Evolutionary conservation across 2,888 invertebrate species (phyloP).

Genomic region (Perizoma flavofasciatum): DNA sequence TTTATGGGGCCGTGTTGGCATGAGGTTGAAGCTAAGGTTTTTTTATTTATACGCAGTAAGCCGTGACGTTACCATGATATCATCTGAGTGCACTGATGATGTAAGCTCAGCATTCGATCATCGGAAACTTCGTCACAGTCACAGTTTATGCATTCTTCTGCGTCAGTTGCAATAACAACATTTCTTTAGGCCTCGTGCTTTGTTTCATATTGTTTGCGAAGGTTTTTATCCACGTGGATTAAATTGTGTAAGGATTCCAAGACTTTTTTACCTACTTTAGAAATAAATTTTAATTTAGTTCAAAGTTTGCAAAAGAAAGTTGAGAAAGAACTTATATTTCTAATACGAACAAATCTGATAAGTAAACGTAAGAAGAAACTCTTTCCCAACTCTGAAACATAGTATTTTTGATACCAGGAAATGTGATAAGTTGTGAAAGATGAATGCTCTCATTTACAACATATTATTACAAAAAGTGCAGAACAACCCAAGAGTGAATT

Average conservation of each 20-base stretch:
- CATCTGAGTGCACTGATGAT: conserved; percentile 56
- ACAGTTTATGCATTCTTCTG: conserved; percentile 31
- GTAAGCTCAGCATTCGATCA: conserved; percentile 59
- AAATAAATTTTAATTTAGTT: conserved; percentile 16
- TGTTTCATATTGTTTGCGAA: conserved; percentile 12
- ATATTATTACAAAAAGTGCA: conserved; percentile 34
- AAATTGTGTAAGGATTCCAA: conserved; percentile 1
- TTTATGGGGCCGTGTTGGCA: conserved; percentile 52
- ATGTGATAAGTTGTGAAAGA: not conserved
- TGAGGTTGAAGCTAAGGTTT: conserved; percentile 29
- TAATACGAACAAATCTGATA: not conserved
- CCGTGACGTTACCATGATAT: conserved; percentile 53
- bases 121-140: conserved; percentile 40
- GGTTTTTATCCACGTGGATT: conserved; percentile 11
- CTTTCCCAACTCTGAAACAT: not conserved
- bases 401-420: not conserved
- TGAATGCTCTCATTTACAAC: not conserved
- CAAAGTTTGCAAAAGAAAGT: conserved; percentile 14
- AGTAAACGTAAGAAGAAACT: not conserved
- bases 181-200: conserved; percentile 5
- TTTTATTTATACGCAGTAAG: conserved; percentile 54
- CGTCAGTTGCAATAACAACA: conserved; percentile 16
- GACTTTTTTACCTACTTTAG: conserved; percentile 1
- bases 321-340: conserved; percentile 1
- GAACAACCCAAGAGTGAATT: conserved; percentile 52